Evolutionary conservation across 2,888 invertebrate species (phyloP), one percentile per base, ranked within the genome.

Genomic region (Caenorhabditis afra): DNA sequence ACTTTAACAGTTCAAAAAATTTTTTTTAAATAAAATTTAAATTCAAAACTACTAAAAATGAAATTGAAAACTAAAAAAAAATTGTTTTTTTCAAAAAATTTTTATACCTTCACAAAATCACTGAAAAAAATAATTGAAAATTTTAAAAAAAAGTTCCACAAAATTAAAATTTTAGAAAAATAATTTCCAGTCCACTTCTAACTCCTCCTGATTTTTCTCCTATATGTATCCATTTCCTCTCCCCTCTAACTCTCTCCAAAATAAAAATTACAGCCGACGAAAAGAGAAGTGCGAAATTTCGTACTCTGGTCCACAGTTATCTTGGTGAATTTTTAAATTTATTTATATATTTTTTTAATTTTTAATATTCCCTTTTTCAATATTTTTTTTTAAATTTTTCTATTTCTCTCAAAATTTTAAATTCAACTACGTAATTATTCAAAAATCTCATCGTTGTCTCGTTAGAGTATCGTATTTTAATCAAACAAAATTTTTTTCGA

Each of bases 281-380:
- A 80, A 80, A 76, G 58, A 70, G 80, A 65, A 74, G 80, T 62
- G 76, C 80, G 65, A 97, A 97, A 94, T 98, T 98, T 95, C 94
- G 97, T 93, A 97, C 96, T 92, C 94, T 97, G 93, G 97, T 97
- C 93, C 95, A 96, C 93, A 96, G 96, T 93, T 96, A 96, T 92
- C 95, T 97, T 95, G 97, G 97, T 97, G 75, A 76, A 62, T 68
- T 66, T 59, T 76, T 76, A 67, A 55, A 57, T 58, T 55, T 64
- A 50, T 47, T n/a, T 37, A 22, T 53, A 41, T 44, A 20, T 49
- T 20, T 57, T 44, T 29, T 16, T 59, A 55, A 16, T 52, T 16
- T 52, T 29, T 23, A 47, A 41, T 22, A 41, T 62, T 62, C 5
- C 18, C 35, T 52, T 18, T 52, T 64, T 41, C 39, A 18, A 7